Conservation (phyloP, 2,888 invertebrate genomes). For the Amphipoea lucens region DNA sequence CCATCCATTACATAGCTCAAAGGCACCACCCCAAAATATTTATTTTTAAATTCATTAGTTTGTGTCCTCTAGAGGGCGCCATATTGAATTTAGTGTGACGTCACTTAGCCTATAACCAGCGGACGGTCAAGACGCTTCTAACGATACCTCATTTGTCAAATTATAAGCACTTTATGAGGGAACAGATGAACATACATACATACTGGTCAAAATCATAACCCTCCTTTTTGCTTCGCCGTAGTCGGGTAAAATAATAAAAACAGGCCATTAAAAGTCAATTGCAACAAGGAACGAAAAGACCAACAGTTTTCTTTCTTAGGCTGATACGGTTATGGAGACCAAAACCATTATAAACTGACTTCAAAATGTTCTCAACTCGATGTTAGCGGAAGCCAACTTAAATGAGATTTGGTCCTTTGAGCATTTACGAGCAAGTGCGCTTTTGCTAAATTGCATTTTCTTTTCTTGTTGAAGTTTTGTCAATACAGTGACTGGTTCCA, state of each 20-base stretch:
- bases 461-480: background rate
- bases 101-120: no score
- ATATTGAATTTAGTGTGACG: no score
- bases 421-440: background rate
- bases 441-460: slow-evolving; percentile 3
- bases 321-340: background rate
- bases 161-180: no score
- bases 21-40: no score
- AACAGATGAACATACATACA: no score
- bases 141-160: no score
- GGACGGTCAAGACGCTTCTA: no score
- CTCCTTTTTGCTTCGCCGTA: no score
- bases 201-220: no score
- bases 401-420: slow-evolving; percentile 7
- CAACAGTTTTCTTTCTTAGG: slow-evolving; percentile 2
- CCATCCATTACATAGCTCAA: background rate
- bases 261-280: background rate
- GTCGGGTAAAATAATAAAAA: no score
- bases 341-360: background rate
- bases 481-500: background rate
- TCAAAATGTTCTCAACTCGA: background rate
- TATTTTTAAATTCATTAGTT: no score
- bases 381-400: background rate
- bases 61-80: no score
- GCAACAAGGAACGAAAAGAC: background rate